Evolutionary conservation across 1,140 invertebrate species (phyloP), one percentile per base, ranked within the genome.

Genomic region (Scaptomyza pallida): DNA sequence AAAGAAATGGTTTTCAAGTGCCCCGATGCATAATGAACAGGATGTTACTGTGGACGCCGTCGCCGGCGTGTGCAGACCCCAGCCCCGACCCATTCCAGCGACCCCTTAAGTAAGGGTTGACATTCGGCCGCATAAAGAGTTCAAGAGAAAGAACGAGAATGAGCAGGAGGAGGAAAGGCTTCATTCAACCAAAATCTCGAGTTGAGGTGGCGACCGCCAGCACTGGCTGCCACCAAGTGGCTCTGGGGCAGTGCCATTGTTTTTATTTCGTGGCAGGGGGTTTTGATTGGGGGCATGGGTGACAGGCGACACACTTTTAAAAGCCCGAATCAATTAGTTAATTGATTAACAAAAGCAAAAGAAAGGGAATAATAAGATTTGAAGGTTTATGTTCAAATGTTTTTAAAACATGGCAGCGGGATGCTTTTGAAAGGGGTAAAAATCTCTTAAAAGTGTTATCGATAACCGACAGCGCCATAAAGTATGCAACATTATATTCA

Each of bases 311-410:
- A 86, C 64, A 88, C 81, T 81, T 83, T 85, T 77, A 77, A 85
- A 54, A 74, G 81, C 78, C 62, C 57, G 60, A 88, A 85, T 88
- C 81, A 85, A 86, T 85, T 85, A 85, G 81, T 80, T 85, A 85
- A 85, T 85, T 85, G 81, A 85, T 68, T 80, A 81, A 86, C 81
- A 71, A 85, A 77, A 47, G 65, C 60, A 57, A 59, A 64, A 62
- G 26, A 9, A 30, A 47, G 41, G 57, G 52, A 44, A 41, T n/a
- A 54, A 40, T 47, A 15, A 48, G 13, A 50, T 5, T 21, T 35
- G 21, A 10, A 35, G 10, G 10, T 19, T 55, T 45, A 8, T 6
- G 23, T 26, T 26, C 1, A 6, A 26, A 26, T 33, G 12, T n/a
- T 37, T 37, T 37, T 37, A n/a, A 37, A 37, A 37, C 33, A 37